Evolutionary conservation across 2,797 vertebrate species (phyloP).

Genomic region (Liparis tanakae): DNA sequence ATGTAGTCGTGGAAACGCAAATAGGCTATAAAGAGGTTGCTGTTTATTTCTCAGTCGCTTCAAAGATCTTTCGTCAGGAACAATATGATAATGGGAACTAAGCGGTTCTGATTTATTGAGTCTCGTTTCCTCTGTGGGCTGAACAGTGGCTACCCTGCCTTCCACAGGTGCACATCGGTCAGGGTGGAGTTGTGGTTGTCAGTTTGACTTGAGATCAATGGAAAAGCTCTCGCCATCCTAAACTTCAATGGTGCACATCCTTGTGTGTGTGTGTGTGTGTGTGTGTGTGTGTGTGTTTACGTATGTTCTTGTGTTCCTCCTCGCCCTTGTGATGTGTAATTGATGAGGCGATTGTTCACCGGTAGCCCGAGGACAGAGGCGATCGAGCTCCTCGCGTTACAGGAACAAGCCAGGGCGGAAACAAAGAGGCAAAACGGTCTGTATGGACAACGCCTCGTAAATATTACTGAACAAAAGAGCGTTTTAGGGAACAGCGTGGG

Average conservation of each 20-base stretch:
- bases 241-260: constrained; percentile 43
- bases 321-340: constrained; percentile 69
- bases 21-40: background rate
- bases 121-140: constrained; percentile 9
- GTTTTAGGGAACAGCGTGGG: constrained; percentile 20
- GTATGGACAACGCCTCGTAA: constrained; percentile 36
- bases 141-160: constrained; percentile 37
- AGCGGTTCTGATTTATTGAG: constrained; percentile 25
- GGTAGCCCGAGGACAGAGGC: constrained; percentile 59
- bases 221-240: constrained; percentile 76
- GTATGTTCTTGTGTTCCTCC: constrained; percentile 20
- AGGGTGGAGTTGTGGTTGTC: constrained; percentile 64
- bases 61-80: constrained; percentile 26
- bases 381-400: constrained; percentile 71
- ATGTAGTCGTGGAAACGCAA: background rate
- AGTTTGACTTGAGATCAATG: constrained; percentile 61
- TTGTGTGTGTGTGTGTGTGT: constrained; percentile 13
- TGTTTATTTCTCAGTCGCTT: constrained; percentile 13
- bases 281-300: constrained; percentile 17
- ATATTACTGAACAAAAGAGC: constrained; percentile 51
- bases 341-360: constrained; percentile 76
- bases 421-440: constrained; percentile 34
- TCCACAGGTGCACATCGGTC: constrained; percentile 58
- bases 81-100: constrained; percentile 14
- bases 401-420: constrained; percentile 51